Conservation (phyloP, 2,797 vertebrate genomes). For the Peromyscus melanophrys region DNA sequence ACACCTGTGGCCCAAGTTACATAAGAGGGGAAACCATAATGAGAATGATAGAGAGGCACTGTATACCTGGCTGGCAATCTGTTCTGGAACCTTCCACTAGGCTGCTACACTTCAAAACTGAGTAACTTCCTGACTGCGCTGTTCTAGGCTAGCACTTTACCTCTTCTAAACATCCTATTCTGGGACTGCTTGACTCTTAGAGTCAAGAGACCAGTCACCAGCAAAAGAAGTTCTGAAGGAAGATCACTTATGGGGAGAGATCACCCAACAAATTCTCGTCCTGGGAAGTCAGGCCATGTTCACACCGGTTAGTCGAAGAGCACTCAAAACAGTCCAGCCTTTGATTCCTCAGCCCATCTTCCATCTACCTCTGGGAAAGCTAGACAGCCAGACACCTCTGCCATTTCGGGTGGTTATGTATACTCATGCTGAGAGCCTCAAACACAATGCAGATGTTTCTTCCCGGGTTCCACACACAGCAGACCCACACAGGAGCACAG, state of each 20-base stretch:
- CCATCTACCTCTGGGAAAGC: neutral
- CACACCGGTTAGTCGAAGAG: neutral
- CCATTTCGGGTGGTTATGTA: neutral
- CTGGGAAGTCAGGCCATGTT: neutral
- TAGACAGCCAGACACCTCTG: neutral
- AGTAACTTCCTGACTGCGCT: neutral
- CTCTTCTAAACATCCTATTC: constrained; percentile 1
- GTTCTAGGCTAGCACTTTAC: constrained; percentile 16
- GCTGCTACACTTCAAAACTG: neutral
- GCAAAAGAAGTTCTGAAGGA: neutral
- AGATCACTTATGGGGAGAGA: neutral
- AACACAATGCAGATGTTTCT: neutral
- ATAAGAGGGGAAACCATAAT: neutral
- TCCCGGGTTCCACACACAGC: neutral
- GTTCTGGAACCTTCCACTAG: neutral
- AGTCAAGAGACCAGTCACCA: neutral
- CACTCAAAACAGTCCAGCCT: neutral
- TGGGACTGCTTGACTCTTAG: neutral
- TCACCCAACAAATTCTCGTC: neutral
- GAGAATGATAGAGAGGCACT: neutral
- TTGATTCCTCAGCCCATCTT: neutral
- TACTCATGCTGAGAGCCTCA: neutral
- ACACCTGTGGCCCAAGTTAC: neutral
- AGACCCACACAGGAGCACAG: too few relatives aligned
- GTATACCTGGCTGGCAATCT: neutral